Evolutionary conservation across 2,113 vertebrate genomes (phyloP).

Genomic region (Pangasianodon hypophthalmus): DNA sequence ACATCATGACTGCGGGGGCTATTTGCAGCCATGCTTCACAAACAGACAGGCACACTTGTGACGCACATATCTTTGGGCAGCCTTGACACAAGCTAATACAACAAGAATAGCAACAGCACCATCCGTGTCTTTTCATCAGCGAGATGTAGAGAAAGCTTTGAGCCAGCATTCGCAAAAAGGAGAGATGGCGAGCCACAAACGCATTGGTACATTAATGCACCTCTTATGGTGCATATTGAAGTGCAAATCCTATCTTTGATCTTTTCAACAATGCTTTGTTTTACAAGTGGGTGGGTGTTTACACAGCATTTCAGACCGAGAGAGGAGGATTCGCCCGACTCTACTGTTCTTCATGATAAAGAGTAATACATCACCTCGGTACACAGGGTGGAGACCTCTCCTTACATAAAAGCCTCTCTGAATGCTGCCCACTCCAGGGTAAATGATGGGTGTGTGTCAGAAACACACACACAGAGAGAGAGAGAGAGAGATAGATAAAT

Average conservation of each 20-base stretch:
- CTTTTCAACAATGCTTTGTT: constrained; percentile 44
- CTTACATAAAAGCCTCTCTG: constrained; percentile 29
- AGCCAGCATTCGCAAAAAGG: background rate
- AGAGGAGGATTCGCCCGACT: constrained; percentile 27
- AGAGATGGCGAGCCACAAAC: constrained; percentile 17
- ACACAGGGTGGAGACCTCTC: constrained; percentile 19
- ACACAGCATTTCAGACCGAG: constrained; percentile 30
- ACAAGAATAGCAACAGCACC: constrained; percentile 50
- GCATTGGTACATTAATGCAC: constrained; percentile 35
- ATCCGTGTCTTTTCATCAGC: constrained; percentile 38
- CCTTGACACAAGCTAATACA: constrained; percentile 41
- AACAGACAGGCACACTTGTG: constrained; percentile 46
- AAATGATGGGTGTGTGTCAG: constrained; percentile 25
- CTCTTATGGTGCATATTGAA: constrained; percentile 44
- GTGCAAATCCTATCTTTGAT: constrained; percentile 56
- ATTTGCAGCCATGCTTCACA: constrained; percentile 44
- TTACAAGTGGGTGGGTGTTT: constrained; percentile 50
- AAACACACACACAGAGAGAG: background rate
- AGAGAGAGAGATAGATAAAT: background rate
- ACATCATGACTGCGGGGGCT: constrained; percentile 31
- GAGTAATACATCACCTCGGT: constrained; percentile 27
- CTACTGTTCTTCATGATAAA: constrained; percentile 25
- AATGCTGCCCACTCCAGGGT: constrained; percentile 16
- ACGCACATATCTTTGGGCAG: constrained; percentile 51
- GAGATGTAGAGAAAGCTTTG: constrained; percentile 25